A percentile compares a stretch with the other conserved stretches of the same genome.
These are phyloP conservation scores for Chloroclystis v-ata DNA, from an alignment of 2,888 invertebrate genomes.

Conservation along the genomic window DNA sequence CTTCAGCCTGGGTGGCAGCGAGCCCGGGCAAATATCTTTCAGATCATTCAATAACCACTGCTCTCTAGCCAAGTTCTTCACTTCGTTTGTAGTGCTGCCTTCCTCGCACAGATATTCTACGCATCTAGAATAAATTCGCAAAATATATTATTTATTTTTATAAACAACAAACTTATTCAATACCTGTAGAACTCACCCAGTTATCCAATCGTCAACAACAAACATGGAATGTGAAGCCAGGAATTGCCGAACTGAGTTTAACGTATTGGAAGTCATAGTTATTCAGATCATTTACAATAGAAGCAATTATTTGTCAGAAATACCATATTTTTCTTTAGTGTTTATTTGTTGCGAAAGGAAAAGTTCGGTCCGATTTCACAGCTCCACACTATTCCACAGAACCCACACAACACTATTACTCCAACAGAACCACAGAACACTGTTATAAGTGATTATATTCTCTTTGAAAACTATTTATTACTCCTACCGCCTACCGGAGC, in stretches of 20 bases:
- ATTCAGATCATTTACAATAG: background rate
- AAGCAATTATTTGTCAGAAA: too few relatives aligned
- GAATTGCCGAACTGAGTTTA: constrained; percentile 47
- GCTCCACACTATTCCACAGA: too few relatives aligned
- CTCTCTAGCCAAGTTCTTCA: constrained; percentile 77
- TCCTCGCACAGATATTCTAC: constrained; percentile 75
- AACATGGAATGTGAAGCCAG: constrained; percentile 54
- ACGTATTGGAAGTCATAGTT: constrained; percentile 23
- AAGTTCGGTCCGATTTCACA: too few relatives aligned
- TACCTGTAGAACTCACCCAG: constrained; percentile 44
- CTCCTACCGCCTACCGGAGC: too few relatives aligned
- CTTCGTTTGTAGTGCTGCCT: constrained; percentile 57
- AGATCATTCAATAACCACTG: constrained; percentile 84
- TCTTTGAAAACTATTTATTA: too few relatives aligned
- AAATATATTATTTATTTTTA: too few relatives aligned
- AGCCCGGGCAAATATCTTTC: constrained; percentile 79
- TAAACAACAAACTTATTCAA: too few relatives aligned
- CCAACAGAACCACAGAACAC: too few relatives aligned
- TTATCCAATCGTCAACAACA: constrained; percentile 61
- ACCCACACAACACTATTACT: too few relatives aligned
- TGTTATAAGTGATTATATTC: too few relatives aligned
- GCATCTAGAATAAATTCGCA: constrained; percentile 48
- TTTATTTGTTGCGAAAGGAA: too few relatives aligned
- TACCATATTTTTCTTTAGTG: too few relatives aligned
- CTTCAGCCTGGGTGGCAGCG: constrained; percentile 77